Percentiles rank a stretch among this genome's conserved stretches.
phyloP scores from a whole-genome alignment of 2,113 vertebrate species.

The Aix galericulata region DNA sequence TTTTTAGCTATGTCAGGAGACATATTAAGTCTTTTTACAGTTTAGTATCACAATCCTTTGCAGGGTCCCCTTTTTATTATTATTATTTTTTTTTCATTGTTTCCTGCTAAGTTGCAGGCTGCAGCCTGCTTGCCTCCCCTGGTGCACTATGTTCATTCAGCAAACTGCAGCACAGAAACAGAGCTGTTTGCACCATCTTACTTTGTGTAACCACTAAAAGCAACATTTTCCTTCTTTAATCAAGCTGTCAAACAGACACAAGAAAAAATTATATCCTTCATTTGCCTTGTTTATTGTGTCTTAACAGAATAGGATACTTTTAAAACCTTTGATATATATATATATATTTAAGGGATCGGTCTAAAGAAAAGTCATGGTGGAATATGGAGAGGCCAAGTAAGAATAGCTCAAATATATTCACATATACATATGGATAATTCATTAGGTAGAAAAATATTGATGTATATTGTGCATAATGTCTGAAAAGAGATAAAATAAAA shows the following conservation, averaged over 20 bases:
- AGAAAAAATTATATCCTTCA: background rate
- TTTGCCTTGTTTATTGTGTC: background rate
- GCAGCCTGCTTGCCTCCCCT: background rate
- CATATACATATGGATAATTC: background rate
- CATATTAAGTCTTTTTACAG: background rate
- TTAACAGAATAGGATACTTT: background rate
- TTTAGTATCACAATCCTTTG: background rate
- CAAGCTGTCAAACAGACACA: background rate
- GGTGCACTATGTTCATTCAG: fast-evolving
- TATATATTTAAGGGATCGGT: background rate
- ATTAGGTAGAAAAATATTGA: background rate
- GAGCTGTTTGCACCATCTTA: background rate
- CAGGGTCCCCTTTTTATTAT: background rate
- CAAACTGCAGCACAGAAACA: background rate
- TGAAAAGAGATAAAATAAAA: background rate
- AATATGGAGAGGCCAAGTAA: background rate
- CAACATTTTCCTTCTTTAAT: background rate
- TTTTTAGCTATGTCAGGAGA: background rate
- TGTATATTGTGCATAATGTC: background rate
- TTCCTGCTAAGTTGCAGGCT: background rate
- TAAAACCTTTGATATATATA: background rate
- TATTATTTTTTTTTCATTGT: background rate
- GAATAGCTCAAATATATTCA: background rate
- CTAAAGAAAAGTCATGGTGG: background rate
- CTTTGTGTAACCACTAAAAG: background rate